Evolutionary conservation across 2,888 invertebrate genomes (phyloP).

Genomic region (Euclidia mi): DNA sequence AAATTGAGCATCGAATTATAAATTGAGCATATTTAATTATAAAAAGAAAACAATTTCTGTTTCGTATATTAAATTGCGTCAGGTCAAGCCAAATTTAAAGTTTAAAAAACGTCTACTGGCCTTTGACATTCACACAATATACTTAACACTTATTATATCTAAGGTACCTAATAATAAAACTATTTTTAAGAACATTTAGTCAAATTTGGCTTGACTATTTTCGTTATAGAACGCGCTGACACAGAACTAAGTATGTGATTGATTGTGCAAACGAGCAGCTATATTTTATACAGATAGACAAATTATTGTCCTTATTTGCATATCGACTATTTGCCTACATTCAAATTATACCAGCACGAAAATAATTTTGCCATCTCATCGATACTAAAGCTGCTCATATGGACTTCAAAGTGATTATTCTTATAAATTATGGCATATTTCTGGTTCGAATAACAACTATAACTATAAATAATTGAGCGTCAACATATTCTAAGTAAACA

Average conservation of each 20-base stretch:
- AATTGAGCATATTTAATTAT: conserved; percentile 38
- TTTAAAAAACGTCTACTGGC: conserved; percentile 54
- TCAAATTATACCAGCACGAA: too few relatives aligned
- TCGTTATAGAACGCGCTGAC: conserved; percentile 20
- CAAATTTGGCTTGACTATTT: conserved; percentile 48
- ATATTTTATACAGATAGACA: too few relatives aligned
- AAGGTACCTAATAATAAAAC: conserved; percentile 18
- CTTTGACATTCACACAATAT: conserved; percentile 38
- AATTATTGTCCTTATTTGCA: too few relatives aligned
- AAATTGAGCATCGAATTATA: conserved; percentile 36
- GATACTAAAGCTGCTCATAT: conserved; percentile 30
- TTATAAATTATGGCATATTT: conserved; percentile 75
- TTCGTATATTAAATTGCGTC: conserved; percentile 14
- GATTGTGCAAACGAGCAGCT: conserved; percentile 33
- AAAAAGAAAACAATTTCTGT: conserved; percentile 19
- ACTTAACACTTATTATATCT: conserved; percentile 15
- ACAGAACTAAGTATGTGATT: conserved; percentile 26
- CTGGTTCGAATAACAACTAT: conserved; percentile 52
- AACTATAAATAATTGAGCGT: conserved; percentile 72
- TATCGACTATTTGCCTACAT: too few relatives aligned
- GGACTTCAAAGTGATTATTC: conserved; percentile 40
- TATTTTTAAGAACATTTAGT: conserved; percentile 27
- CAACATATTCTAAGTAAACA: conserved; percentile 67
- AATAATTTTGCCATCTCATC: too few relatives aligned
- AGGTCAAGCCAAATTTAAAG: conserved; percentile 53